Evolutionary conservation across 2,797 vertebrate genomes (phyloP).

Genomic region (Enteromius mattozi): DNA sequence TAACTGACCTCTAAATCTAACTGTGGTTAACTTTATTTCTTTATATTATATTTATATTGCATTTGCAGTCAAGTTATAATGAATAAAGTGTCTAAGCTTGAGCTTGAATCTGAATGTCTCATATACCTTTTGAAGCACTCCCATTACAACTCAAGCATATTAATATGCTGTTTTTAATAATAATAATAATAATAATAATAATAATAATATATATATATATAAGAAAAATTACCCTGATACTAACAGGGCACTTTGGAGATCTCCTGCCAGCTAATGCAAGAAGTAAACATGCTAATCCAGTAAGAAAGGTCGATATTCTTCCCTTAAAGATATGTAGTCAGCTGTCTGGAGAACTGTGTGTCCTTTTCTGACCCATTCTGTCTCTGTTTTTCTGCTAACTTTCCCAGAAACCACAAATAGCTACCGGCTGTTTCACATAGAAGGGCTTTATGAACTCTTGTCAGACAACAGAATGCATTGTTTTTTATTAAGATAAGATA

Average conservation of each 20-base stretch:
- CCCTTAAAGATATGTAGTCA: not conserved
- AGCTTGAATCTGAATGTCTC: not conserved
- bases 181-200: no score
- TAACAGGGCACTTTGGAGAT: not conserved
- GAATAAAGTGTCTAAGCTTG: not conserved
- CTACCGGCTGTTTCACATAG: not conserved
- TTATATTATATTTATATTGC: not conserved
- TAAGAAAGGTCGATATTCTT: constrained; percentile 4
- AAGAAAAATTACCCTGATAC: not conserved
- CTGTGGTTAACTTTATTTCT: not conserved
- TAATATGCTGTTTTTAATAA: not conserved
- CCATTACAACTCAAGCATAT: not conserved
- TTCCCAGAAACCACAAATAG: not conserved
- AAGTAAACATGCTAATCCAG: not conserved
- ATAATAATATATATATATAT: no score
- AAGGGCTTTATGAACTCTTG: not conserved
- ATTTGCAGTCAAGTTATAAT: not conserved
- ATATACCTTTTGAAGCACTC: not conserved
- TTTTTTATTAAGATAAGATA: not conserved
- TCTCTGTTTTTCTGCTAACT: not conserved
- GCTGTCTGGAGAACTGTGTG: not conserved
- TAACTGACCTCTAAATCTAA: not conserved
- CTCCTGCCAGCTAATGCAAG: not conserved
- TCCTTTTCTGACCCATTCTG: not conserved
- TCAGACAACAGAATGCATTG: not conserved